Evolutionary conservation across 2,888 invertebrate species (phyloP).

Genomic region (Lumbricus terrestris): DNA sequence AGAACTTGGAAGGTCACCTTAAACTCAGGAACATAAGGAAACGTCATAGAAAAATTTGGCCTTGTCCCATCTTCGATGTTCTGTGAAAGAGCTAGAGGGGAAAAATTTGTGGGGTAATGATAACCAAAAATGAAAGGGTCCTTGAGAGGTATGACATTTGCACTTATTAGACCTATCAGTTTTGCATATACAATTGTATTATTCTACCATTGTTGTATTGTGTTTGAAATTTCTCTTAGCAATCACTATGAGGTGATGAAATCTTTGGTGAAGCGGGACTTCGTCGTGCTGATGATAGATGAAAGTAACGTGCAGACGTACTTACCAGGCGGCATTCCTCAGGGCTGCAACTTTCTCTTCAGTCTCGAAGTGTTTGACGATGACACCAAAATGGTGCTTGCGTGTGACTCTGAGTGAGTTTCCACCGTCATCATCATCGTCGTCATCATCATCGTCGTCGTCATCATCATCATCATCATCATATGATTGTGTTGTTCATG

Average conservation of each 20-base stretch:
- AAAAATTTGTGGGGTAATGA: too few species aligned
- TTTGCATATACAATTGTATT: background rate
- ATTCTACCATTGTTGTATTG: background rate
- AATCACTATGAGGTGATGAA: background rate
- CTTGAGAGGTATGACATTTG: background rate
- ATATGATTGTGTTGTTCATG: too few species aligned
- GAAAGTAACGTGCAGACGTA: background rate
- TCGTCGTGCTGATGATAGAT: background rate
- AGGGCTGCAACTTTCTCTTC: constrained; percentile 8
- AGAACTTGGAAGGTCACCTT: too few species aligned
- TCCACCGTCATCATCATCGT: background rate
- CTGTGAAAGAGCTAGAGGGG: too few species aligned
- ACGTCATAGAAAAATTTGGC: too few species aligned
- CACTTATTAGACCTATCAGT: background rate
- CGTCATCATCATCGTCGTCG: background rate
- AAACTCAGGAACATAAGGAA: too few species aligned
- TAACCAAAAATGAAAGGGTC: too few species aligned
- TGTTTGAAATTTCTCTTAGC: background rate
- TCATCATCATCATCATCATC: too few species aligned
- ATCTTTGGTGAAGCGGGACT: background rate
- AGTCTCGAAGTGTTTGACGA: background rate
- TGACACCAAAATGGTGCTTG: background rate
- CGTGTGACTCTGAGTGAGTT: constrained; percentile 9
- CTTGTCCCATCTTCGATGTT: too few species aligned
- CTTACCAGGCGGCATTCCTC: background rate